Evolutionary conservation across 2,888 invertebrate genomes (phyloP).

Genomic region (Apamea sordens): DNA sequence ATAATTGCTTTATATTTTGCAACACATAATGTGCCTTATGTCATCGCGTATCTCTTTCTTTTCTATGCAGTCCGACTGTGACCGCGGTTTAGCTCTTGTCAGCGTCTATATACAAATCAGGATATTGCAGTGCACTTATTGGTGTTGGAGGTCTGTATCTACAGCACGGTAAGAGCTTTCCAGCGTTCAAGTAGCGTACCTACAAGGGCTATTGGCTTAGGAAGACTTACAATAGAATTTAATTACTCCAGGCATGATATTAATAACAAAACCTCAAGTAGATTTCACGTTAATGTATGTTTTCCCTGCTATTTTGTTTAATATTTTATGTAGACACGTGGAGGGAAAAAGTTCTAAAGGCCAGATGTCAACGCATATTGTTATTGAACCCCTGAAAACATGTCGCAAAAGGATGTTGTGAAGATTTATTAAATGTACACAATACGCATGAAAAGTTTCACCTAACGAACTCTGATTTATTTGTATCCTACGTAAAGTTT

Average conservation of each 20-base stretch:
- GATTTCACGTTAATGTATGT: not conserved
- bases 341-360: not conserved
- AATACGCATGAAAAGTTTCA: constrained; percentile 17
- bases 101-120: not conserved
- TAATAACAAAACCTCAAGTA: not conserved
- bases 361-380: constrained; percentile 5
- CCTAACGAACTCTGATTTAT: constrained; percentile 7
- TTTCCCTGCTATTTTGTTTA: not conserved
- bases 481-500: constrained; percentile 6
- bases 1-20: not conserved
- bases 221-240: constrained; percentile 1
- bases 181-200: not conserved
- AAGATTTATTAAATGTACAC: constrained; percentile 27
- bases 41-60: not conserved
- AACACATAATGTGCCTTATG: not conserved
- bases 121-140: not conserved
- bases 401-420: constrained; percentile 2
- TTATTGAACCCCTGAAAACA: constrained; percentile 15
- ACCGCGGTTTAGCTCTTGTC: not conserved
- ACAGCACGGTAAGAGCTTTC: not conserved
- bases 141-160: not conserved
- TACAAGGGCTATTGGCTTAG: not conserved
- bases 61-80: not conserved
- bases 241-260: not conserved
- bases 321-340: not conserved